Base-by-base conservation (phyloP, 1,140 invertebrate species). In the Hylaeus anthracinus region DNA sequence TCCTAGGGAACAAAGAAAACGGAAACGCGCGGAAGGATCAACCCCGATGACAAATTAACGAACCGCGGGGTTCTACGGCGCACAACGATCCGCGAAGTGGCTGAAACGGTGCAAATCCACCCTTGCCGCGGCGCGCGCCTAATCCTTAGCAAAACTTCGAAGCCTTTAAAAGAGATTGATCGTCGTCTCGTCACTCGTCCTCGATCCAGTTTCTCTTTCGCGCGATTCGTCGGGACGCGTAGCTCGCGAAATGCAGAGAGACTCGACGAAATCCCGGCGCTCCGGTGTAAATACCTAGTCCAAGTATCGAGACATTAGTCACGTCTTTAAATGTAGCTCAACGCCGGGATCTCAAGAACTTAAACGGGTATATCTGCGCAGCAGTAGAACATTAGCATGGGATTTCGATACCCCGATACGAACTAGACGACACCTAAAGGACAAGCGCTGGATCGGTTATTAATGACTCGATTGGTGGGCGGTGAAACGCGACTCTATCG, bases 121-220 rank as follows among this genome's bases (percentile, higher is more conserved):
- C 71, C 65, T 61, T 15, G 53, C 56, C 64, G 82, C 79, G 43
- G 63, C 14, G 69, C 60, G 63, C 53, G 45, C 72, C 85, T 88
- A 88, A 88, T 88, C 86, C 87, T 81, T 79, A 56, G 63, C 79
- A 77, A 88, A 88, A 88, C 82, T 87, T 87, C 70, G 74, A 88
- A 81, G 74, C 85, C 82, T 84, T 89, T 88, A 89, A 90, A 89
- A 88, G 86, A 89, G 89, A 90, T 87, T 86, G 85, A 87, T 87
- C 70, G 84, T 70, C 70, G 81, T 83, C 66, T 80, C 65, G 65
- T 78, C 73, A 69, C 63, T 77, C 58, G 84, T 83, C 71, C 72
- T 74, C 73, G 41, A 70, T 67, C 73, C 43, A 48, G 14, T 72
- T 64, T 41, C 71, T 41, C 58, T 60, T 45, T 48, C 51, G 58